Evolutionary conservation across 2,797 vertebrate species (phyloP), one percentile per base, ranked within the genome.

Genomic region (Malacoctenus gilli): DNA sequence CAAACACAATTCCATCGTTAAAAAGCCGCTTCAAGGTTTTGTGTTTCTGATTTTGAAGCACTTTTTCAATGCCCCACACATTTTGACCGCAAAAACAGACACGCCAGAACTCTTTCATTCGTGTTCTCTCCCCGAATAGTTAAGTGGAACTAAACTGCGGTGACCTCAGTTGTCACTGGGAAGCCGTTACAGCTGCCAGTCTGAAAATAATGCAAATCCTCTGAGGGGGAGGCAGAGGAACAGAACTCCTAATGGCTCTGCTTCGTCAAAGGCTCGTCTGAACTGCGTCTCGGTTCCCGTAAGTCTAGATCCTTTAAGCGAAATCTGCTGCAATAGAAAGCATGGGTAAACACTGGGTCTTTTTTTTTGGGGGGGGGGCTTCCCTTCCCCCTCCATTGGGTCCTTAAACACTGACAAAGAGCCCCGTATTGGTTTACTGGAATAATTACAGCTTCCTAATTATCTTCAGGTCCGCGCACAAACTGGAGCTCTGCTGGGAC

Each of bases 371-470:
- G 0, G 36, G 23, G 39, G 1, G n/a, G n/a, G n/a, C n/a, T n/a
- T n/a, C n/a, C n/a, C n/a, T n/a, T 46, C 15, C 16, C 18, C 23
- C 40, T 54, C 14, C 48, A 30, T 52, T 55, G 67, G 14, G 14
- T 34, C 41, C 25, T 32, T 41, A 63, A 61, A 67, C 65, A 41
- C 32, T 48, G 20, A 34, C 28, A 60, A 48, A 68, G 5, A 71
- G 50, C 36, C 46, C 47, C 53, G 44, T 59, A 39, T 53, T 61
- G 18, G 59, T 70, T 78, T 61, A 69, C 51, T 56, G 59, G 21
- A 46, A 25, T 42, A 68, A 76, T 72, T 23, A 58, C 36, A 63
- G 62, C 37, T 44, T 70, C 61, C 48, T 72, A 76, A 78, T 79
- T 49, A 58, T 56, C 44, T 52, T 54, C 72, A 64, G 47, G 39